Evolutionary conservation across 2,888 invertebrate species (phyloP).

Genomic region (Ernsta delagoae): DNA sequence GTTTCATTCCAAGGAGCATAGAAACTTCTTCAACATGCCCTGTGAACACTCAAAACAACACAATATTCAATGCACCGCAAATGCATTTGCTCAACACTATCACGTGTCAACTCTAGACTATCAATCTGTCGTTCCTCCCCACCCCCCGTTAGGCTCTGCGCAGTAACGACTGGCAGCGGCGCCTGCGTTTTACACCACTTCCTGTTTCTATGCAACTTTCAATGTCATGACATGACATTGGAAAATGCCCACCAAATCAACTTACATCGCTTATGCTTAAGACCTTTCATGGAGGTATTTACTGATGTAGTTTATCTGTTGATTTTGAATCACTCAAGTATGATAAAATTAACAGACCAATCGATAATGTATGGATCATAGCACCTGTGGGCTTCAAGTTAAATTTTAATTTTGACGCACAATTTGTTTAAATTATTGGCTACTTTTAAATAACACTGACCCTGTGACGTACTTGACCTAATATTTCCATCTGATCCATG

Average conservation of each 20-base stretch:
- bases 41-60: background rate
- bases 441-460: constrained; percentile 33
- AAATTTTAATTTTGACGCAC: constrained; percentile 32
- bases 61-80: constrained; percentile 2
- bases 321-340: background rate
- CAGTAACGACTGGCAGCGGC: constrained; percentile 3
- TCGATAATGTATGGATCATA: constrained; percentile 11
- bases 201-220: constrained; percentile 25
- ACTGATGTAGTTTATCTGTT: too few relatives aligned
- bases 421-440: constrained; percentile 35
- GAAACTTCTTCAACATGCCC: background rate
- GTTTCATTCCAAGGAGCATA: background rate
- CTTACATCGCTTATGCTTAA: constrained; percentile 8
- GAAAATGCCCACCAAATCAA: background rate
- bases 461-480: constrained; percentile 35
- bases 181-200: constrained; percentile 24
- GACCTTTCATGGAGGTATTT: background rate
- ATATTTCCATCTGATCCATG: constrained; percentile 32
- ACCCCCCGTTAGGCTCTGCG: background rate
- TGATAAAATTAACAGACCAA: background rate
- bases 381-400: constrained; percentile 32
- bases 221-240: constrained; percentile 19
- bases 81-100: constrained; percentile 21
- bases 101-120: constrained; percentile 24
- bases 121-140: constrained; percentile 12